phyloP scores from a whole-genome alignment of 2,888 invertebrate species.

The Eutolmus rufibarbis region DNA sequence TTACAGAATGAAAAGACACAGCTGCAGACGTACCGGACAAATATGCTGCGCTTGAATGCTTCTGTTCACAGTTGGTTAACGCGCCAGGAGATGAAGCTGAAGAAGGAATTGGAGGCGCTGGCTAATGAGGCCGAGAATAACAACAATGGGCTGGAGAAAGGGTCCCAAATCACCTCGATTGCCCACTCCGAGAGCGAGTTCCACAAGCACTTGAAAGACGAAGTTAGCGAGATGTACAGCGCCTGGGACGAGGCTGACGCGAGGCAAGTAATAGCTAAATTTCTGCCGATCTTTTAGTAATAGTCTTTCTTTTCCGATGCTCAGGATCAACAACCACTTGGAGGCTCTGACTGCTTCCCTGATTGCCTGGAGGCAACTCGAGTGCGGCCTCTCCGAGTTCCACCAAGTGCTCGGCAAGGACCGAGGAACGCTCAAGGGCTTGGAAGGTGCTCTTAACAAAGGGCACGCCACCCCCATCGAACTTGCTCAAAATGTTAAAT shows the following conservation, averaged over 20 bases:
- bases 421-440: slow-evolving; percentile 61
- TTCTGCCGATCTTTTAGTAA: background rate
- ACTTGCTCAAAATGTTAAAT: slow-evolving; percentile 61
- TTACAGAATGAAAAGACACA: slow-evolving; percentile 60
- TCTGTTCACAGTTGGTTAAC: slow-evolving; percentile 64
- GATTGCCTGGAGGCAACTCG: slow-evolving; percentile 78
- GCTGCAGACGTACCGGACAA: slow-evolving; percentile 62
- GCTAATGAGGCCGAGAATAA: slow-evolving; percentile 50
- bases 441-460: slow-evolving; percentile 61
- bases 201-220: slow-evolving; percentile 68
- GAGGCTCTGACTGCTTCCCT: slow-evolving; percentile 75
- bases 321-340: slow-evolving; percentile 76
- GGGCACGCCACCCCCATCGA: slow-evolving; percentile 60
- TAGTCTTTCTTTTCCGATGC: slow-evolving; percentile 26
- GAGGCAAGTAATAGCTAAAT: slow-evolving; percentile 65
- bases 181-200: slow-evolving; percentile 61
- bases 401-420: slow-evolving; percentile 79
- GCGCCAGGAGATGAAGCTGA: slow-evolving; percentile 60
- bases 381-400: slow-evolving; percentile 77
- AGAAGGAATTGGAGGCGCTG: slow-evolving; percentile 55
- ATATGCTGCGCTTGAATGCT: slow-evolving; percentile 63
- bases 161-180: slow-evolving; percentile 52
- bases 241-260: slow-evolving; percentile 74
- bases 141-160: slow-evolving; percentile 48
- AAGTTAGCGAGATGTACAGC: slow-evolving; percentile 74